A percentile compares a stretch with the other conserved stretches of the same genome.
phyloP scores from a whole-genome alignment of 2,797 vertebrate genomes.

The Ctenopoma multispine region DNA sequence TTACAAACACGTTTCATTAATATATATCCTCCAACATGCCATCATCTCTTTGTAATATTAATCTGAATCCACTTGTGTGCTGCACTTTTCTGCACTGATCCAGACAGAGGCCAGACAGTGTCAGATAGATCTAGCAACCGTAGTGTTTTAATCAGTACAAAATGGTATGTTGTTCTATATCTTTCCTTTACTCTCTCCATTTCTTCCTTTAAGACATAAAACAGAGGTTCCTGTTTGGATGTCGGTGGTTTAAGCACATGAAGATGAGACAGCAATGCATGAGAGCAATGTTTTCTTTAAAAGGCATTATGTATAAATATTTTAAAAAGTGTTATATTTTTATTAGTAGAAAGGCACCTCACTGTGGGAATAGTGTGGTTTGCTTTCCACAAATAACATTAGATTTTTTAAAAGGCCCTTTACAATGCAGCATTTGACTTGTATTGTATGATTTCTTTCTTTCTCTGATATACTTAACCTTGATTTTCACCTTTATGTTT shows the following conservation, averaged over 20 bases:
- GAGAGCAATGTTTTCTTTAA: slow-evolving; percentile 34
- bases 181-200: slow-evolving; percentile 18
- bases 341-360: slow-evolving; percentile 32
- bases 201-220: slow-evolving; percentile 15
- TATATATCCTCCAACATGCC: slow-evolving; percentile 6
- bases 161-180: slow-evolving; percentile 42
- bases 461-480: slow-evolving; percentile 54
- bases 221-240: slow-evolving; percentile 3
- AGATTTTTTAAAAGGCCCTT: slow-evolving; percentile 44
- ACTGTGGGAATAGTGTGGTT: slow-evolving; percentile 34
- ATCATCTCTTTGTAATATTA: slow-evolving; percentile 35
- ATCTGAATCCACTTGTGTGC: slow-evolving; percentile 17
- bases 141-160: slow-evolving; percentile 37
- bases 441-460: slow-evolving; percentile 47
- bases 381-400: slow-evolving; percentile 30
- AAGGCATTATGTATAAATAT: slow-evolving; percentile 49
- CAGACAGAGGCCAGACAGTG: slow-evolving; percentile 57
- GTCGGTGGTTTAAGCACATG: slow-evolving; percentile 34
- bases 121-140: slow-evolving; percentile 29
- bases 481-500: slow-evolving; percentile 70
- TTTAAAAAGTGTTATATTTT: slow-evolving; percentile 52
- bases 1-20: slow-evolving; percentile 18
- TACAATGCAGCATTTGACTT: slow-evolving; percentile 56
- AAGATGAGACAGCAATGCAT: slow-evolving; percentile 14
- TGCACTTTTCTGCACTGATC: slow-evolving; percentile 50